Conservation (phyloP, 2,888 invertebrate species). For the Ecdyonurus torrentis region DNA sequence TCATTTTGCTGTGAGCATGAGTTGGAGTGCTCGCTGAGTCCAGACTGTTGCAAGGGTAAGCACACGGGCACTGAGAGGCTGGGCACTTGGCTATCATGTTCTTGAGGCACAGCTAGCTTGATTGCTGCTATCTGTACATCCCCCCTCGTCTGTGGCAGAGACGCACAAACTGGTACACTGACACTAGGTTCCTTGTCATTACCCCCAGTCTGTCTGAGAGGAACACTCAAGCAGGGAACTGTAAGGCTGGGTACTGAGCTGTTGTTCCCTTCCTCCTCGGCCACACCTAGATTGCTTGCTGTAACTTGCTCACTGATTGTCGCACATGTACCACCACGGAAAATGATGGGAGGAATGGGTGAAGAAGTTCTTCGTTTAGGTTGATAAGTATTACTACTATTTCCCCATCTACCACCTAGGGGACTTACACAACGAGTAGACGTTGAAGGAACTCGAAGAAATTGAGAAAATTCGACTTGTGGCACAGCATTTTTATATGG, state of each 20-base stretch:
- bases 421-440: background rate
- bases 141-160: too few species aligned
- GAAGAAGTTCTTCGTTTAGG: background rate
- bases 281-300: background rate
- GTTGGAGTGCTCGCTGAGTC: too few species aligned
- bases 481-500: constrained; percentile 9
- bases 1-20: background rate
- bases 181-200: too few species aligned
- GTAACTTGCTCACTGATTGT: constrained; percentile 9
- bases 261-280: background rate
- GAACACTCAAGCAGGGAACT: background rate
- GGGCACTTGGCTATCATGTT: too few species aligned
- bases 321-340: constrained; percentile 8
- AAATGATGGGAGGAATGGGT: background rate
- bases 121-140: too few species aligned
- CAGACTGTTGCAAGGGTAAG: too few species aligned
- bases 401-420: background rate
- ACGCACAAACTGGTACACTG: too few species aligned
- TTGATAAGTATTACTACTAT: background rate
- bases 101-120: too few species aligned
- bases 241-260: background rate
- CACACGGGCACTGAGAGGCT: too few species aligned
- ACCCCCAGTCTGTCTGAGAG: background rate
- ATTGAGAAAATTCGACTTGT: constrained; percentile 10
- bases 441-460: constrained; percentile 9